These are phyloP conservation scores for Acleris cristana DNA, from an alignment of 2,888 invertebrate species.

Conservation along the genomic window DNA sequence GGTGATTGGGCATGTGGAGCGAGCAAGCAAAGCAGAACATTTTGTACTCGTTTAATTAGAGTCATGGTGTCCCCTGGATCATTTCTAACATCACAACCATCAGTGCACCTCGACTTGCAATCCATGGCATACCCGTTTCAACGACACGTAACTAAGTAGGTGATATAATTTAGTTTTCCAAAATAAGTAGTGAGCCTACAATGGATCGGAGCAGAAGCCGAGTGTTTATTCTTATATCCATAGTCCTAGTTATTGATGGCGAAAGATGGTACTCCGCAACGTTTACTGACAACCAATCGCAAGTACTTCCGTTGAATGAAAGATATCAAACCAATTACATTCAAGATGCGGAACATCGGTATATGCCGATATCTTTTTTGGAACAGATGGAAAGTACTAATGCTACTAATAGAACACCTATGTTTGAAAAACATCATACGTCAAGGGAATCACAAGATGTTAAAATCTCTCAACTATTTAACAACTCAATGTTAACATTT, in stretches of 20 bases:
- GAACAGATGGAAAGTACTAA: background rate
- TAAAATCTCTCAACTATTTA: background rate
- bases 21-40: constrained; percentile 64
- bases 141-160: background rate
- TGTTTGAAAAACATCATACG: background rate
- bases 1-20: constrained; percentile 50
- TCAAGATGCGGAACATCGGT: constrained; percentile 36
- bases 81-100: constrained; percentile 45
- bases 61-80: constrained; percentile 58
- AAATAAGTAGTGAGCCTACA: constrained; percentile 11
- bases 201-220: constrained; percentile 44
- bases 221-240: constrained; percentile 42
- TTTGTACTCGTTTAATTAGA: constrained; percentile 70
- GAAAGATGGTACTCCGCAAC: constrained; percentile 63
- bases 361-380: constrained; percentile 21
- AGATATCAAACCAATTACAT: constrained; percentile 21
- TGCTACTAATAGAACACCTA: background rate
- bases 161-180: constrained; percentile 1
- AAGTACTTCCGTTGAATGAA: constrained; percentile 19
- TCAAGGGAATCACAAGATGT: background rate
- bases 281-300: constrained; percentile 43
- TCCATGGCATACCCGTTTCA: constrained; percentile 28
- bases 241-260: constrained; percentile 44
- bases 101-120: constrained; percentile 47
- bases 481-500: background rate